These are phyloP conservation scores for Rhinoptilus africanus DNA, from an alignment of 2,113 vertebrate genomes.

Conservation along the genomic window DNA sequence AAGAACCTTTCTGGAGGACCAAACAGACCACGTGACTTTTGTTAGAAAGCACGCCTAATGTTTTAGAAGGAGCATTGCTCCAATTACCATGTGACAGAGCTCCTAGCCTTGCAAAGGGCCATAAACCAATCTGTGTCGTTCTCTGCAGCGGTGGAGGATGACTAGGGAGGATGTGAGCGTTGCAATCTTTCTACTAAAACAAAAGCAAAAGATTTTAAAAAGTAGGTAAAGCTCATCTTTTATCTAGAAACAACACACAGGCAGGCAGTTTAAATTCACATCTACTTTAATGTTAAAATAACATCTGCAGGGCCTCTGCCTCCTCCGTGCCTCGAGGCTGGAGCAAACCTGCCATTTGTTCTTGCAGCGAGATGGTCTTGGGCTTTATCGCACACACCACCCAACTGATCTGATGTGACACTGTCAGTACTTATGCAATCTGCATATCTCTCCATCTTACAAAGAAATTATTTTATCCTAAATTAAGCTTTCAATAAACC, in stretches of 20 bases:
- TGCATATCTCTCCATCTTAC: constrained; percentile 9
- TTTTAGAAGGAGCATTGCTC: not conserved
- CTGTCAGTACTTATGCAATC: not conserved
- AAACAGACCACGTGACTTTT: not conserved
- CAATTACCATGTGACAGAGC: fast-evolving
- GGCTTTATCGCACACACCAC: not conserved
- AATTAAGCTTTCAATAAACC: constrained; percentile 7
- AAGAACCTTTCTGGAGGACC: not conserved
- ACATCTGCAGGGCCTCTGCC: not conserved
- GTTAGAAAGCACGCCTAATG: not conserved
- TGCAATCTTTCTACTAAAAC: not conserved
- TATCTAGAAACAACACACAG: not conserved
- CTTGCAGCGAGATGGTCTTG: not conserved
- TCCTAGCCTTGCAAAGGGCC: not conserved
- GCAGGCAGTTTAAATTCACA: not conserved
- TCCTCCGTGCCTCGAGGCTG: not conserved
- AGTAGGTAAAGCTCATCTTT: not conserved
- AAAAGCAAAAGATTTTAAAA: not conserved
- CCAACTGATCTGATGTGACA: not conserved
- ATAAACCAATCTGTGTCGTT: not conserved
- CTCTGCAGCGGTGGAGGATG: not conserved
- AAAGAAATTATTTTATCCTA: constrained; percentile 23
- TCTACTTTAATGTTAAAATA: not conserved
- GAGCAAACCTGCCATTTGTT: not conserved
- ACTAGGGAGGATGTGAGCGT: fast-evolving